Percentiles rank a stretch among this genome's conserved stretches.
Evolutionary conservation across 2,113 vertebrate genomes (phyloP).

Genomic region (Mastomys coucha): DNA sequence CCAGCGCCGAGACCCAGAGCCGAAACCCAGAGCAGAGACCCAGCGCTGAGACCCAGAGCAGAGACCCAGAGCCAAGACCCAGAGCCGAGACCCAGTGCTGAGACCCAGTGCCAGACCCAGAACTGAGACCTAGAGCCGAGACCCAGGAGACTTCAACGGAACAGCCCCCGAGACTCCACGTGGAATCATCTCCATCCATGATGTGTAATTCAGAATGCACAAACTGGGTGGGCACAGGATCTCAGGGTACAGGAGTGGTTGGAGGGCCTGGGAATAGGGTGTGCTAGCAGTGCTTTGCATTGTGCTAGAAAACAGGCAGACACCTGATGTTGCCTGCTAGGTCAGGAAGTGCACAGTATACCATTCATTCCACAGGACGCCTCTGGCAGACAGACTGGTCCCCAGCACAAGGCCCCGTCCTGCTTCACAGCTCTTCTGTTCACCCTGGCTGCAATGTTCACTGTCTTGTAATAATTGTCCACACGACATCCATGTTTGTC

Average conservation of each 20-base stretch:
- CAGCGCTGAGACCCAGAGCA: no score
- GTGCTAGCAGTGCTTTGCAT: not conserved
- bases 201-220: not conserved
- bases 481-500: no score
- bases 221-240: no score
- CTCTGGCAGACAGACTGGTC: not conserved
- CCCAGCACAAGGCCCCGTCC: no score
- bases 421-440: not conserved
- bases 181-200: not conserved
- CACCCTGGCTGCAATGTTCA: not conserved
- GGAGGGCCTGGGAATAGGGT: not conserved
- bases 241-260: accelerated
- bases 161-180: not conserved
- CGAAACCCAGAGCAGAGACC: no score
- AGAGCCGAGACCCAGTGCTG: no score
- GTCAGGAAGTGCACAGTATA: not conserved
- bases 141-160: not conserved
- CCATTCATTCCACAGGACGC: not conserved
- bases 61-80: no score
- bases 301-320: not conserved
- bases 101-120: no score
- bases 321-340: not conserved
- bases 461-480: not conserved
- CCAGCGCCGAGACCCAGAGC: not conserved
- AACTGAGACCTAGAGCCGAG: no score